Conservation (phyloP, 2,113 vertebrate species). For the Penelope pileata region DNA sequence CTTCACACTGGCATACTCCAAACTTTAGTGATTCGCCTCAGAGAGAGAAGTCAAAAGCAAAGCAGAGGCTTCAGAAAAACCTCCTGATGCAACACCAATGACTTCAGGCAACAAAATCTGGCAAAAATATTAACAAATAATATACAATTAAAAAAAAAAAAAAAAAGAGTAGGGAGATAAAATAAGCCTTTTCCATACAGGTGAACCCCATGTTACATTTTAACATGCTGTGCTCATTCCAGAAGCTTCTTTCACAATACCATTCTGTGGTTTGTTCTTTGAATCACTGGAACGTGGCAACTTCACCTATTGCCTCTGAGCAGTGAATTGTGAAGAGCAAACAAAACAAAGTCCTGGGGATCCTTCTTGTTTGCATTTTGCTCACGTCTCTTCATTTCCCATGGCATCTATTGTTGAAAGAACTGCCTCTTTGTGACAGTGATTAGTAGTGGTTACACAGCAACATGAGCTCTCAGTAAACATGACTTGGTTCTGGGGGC, state of each 20-base stretch:
- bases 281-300: conserved; percentile 42
- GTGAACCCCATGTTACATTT: conserved; percentile 12
- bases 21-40: neutral
- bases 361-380: conserved; percentile 22
- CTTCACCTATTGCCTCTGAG: conserved; percentile 57
- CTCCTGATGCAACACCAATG: neutral
- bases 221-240: neutral
- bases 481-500: neutral
- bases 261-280: neutral
- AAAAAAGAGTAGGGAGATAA: neutral
- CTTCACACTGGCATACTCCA: neutral
- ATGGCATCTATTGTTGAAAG: neutral
- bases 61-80: neutral
- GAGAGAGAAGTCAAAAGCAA: neutral
- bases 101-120: neutral
- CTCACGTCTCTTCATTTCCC: neutral
- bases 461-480: neutral
- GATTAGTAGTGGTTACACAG: neutral
- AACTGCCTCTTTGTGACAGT: neutral
- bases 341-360: conserved; percentile 18
- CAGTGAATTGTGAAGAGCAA: conserved; percentile 52
- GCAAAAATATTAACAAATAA: neutral
- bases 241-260: conserved; percentile 13
- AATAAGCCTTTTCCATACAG: neutral
- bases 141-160: neutral